Conservation (phyloP, 2,113 vertebrate species). For the Typhlomys cinereus region DNA sequence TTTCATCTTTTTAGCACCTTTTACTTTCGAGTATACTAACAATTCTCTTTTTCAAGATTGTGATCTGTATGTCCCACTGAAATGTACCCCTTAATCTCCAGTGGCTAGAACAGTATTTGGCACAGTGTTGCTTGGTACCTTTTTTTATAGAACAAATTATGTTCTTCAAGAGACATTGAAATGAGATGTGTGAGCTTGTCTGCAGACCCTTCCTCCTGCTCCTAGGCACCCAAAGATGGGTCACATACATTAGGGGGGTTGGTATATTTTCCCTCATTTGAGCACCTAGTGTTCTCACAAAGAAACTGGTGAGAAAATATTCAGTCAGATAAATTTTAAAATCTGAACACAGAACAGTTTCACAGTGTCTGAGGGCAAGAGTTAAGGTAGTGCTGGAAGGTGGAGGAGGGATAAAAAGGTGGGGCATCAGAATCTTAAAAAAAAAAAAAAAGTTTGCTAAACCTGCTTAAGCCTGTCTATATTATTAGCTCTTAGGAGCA, state of each 20-base stretch:
- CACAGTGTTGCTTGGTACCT: not conserved
- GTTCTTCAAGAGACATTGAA: not conserved
- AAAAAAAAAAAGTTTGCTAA: not conserved
- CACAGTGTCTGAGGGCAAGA: not conserved
- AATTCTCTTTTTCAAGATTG: not conserved
- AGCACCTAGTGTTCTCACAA: not conserved
- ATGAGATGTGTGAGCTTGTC: not conserved
- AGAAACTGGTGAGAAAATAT: not conserved
- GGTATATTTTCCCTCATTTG: not conserved
- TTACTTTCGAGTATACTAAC: not conserved
- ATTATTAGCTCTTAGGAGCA: fast-evolving
- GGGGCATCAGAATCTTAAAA: not conserved
- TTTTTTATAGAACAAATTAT: not conserved
- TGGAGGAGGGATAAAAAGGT: not conserved
- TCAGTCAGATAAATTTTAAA: not conserved
- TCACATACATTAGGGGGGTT: not conserved
- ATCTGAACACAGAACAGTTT: not conserved
- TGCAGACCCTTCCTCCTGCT: not conserved
- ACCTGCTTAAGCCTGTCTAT: too few species aligned
- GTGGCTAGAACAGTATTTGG: not conserved
- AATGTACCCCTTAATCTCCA: not conserved
- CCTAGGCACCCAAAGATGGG: not conserved
- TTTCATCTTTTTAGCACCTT: not conserved
- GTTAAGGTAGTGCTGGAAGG: not conserved
- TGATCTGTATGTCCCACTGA: not conserved